Evolutionary conservation across 2,113 vertebrate genomes (phyloP).

Genomic region (Coregonus clupeaformis): DNA sequence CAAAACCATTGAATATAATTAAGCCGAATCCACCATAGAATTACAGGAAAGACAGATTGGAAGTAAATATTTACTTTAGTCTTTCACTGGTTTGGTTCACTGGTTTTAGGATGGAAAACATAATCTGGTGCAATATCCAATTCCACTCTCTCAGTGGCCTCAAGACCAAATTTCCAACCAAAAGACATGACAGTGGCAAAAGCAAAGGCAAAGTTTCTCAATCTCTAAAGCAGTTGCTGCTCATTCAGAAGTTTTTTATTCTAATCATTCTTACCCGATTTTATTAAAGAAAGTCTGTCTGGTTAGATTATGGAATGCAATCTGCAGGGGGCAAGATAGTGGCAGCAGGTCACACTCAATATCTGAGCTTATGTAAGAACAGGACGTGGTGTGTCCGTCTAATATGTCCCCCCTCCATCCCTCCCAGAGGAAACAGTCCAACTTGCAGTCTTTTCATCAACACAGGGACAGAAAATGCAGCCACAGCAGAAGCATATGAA

Average conservation of each 20-base stretch:
- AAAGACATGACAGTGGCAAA: conserved; percentile 13
- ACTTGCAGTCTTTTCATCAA: conserved; percentile 44
- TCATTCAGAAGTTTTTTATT: conserved; percentile 47
- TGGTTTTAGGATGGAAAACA: conserved; percentile 15
- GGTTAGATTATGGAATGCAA: conserved; percentile 68
- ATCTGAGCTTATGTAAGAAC: conserved; percentile 63
- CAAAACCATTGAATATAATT: conserved; percentile 36
- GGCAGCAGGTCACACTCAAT: conserved; percentile 60
- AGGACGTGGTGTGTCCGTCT: conserved; percentile 1
- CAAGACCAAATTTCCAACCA: conserved; percentile 21
- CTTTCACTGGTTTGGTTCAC: conserved; percentile 10
- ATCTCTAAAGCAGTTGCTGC: conserved; percentile 33
- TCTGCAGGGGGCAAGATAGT: conserved; percentile 59
- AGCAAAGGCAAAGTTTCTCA: conserved; percentile 31
- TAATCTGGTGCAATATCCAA: conserved; percentile 32
- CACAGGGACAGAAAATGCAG: conserved; percentile 27
- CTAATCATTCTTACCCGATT: conserved; percentile 56
- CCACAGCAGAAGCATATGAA: conserved; percentile 13
- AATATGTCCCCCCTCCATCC: conserved; percentile 3
- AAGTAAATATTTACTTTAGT: conserved; percentile 30
- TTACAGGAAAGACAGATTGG: conserved; percentile 15
- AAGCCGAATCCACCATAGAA: conserved; percentile 24
- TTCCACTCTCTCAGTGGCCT: not conserved
- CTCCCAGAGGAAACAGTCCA: conserved; percentile 39
- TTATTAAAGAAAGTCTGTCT: conserved; percentile 69